Base-by-base conservation (phyloP, 2,888 invertebrate species). In the Monochamus alternatus region DNA sequence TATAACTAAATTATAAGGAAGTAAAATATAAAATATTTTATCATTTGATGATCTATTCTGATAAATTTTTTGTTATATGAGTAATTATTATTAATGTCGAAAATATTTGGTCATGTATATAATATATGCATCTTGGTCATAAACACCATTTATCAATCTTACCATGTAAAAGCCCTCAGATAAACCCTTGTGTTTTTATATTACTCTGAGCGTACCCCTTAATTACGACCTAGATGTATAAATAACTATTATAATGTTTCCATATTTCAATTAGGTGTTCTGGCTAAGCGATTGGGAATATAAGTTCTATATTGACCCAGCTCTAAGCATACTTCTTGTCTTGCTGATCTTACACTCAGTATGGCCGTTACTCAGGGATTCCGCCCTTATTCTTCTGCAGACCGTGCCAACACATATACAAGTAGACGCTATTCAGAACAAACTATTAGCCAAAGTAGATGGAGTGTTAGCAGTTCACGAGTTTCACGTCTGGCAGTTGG, bases 331-430 rank as follows among this genome's bases (percentile, higher is more conserved):
- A 86, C 90, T 97, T 55, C 92, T 99, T 86, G 98, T 98, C 9
- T 89, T 95, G 51, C 91, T 98, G 62, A 98, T 98, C 81, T 90
- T 97, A 79, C 93, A 94, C 80, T 97, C 97, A 0, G 97, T 97
- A 14, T 97, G 97, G 97, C 97, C 97, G 5, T 90, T 98, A 80
- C 90, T 99, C 67, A 93, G 96, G 84, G 98, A 98, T 89, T 98
- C 98, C 0, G 98, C 98, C 3, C 91, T 98, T 79, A 98, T 99
- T 86, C 90, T 99, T 76, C 91, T 99, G 66, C 99, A 99, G 90
- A 98, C 98, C n/a, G 98, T 98, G 75, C 99, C 99, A 67, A 97
- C 97, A 14, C 98, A 98, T 89, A 97, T 99, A 86, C 96, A 97
- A 90, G 96, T 97, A 81, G 97, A 97, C 88, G 96, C 95, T 68